Percentiles rank a stretch among this genome's conserved stretches.
phyloP scores from a whole-genome alignment of 2,797 vertebrate genomes.

The Carduelis carduelis region DNA sequence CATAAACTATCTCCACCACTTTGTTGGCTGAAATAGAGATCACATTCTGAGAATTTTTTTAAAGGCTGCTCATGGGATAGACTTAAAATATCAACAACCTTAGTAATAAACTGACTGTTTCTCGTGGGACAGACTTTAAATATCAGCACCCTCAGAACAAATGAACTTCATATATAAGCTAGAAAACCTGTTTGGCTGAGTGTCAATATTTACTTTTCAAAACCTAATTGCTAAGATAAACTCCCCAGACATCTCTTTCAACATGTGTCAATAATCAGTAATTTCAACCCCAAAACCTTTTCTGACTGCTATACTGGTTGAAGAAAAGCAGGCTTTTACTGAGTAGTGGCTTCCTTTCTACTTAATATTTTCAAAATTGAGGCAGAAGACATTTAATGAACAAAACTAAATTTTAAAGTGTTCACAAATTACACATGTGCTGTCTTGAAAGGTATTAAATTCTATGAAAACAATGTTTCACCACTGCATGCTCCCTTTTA shows the following conservation, averaged over 20 bases:
- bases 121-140: background rate
- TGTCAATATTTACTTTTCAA: background rate
- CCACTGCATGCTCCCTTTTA: background rate
- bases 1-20: background rate
- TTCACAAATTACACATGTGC: fast-evolving
- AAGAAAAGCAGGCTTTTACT: background rate
- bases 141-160: background rate
- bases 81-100: background rate
- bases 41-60: background rate
- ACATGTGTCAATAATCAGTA: background rate
- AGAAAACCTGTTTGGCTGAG: background rate
- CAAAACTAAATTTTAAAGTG: background rate
- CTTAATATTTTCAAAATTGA: background rate
- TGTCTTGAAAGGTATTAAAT: background rate
- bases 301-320: fast-evolving
- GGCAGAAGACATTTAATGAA: background rate
- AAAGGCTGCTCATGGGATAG: background rate
- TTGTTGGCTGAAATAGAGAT: background rate
- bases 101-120: background rate
- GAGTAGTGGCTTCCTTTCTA: background rate
- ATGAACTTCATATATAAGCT: background rate
- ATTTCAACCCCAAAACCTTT: background rate
- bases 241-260: background rate
- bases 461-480: background rate
- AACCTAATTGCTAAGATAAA: background rate